A percentile compares a stretch with the other conserved stretches of the same genome.
Conservation (phyloP, 2,797 vertebrate species). For the Mallotus villosus region DNA sequence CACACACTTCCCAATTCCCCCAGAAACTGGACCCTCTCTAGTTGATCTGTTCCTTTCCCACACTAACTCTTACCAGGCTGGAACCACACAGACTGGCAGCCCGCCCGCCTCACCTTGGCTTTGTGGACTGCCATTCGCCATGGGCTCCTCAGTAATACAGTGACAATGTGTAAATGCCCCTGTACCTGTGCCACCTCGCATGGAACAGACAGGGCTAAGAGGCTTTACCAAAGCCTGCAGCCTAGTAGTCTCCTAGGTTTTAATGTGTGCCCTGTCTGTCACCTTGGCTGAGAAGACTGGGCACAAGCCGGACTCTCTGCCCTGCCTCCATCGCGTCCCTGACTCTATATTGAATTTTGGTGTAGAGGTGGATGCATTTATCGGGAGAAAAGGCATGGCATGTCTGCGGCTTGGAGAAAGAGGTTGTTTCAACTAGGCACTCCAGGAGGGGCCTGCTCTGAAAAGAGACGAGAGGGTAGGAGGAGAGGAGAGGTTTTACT, state of each 20-base stretch:
- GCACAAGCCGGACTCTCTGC: slow-evolving; percentile 48
- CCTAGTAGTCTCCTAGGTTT: slow-evolving; percentile 70
- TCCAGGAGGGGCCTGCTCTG: background rate
- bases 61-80: slow-evolving; percentile 39
- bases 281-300: slow-evolving; percentile 61
- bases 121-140: slow-evolving; percentile 3
- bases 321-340: slow-evolving; percentile 30
- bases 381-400: slow-evolving; percentile 23
- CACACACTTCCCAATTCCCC: too few relatives aligned
- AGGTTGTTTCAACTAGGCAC: background rate
- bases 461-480: slow-evolving; percentile 1
- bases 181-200: slow-evolving; percentile 57
- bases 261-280: slow-evolving; percentile 67
- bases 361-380: slow-evolving; percentile 13
- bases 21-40: too few relatives aligned
- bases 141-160: slow-evolving; percentile 42
- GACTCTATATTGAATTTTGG: slow-evolving; percentile 9
- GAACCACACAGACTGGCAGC: slow-evolving; percentile 31
- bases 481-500: slow-evolving; percentile 32
- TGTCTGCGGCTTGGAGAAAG: background rate
- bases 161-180: slow-evolving; percentile 50
- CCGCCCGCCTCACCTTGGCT: slow-evolving; percentile 44
- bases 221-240: slow-evolving; percentile 68
- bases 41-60: slow-evolving; percentile 37
- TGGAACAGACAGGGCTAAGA: slow-evolving; percentile 64